A percentile compares a stretch with the other conserved stretches of the same genome.
phyloP scores from a whole-genome alignment of 1,140 invertebrate species.

The Drosophila littoralis region DNA sequence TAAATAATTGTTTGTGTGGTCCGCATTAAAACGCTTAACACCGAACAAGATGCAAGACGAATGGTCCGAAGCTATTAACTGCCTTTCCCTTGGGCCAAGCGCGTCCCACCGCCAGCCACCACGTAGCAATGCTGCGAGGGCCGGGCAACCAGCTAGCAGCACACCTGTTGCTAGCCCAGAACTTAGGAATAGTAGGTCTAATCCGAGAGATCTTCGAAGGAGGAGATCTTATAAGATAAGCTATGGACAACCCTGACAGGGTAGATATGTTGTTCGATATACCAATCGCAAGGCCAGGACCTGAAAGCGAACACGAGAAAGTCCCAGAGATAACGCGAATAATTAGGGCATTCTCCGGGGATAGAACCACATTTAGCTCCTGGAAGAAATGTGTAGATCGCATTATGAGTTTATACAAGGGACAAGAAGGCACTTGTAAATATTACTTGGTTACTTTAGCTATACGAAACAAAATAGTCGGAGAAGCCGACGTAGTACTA shows the following conservation, averaged over 20 bases:
- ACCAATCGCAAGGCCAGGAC: background rate
- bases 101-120: no score
- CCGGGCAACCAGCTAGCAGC: background rate
- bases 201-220: background rate
- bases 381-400: background rate
- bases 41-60: no score
- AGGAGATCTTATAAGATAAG: no score
- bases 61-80: no score
- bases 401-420: background rate
- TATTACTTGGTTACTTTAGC: background rate
- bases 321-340: background rate
- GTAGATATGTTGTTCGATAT: background rate
- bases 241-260: background rate
- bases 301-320: background rate
- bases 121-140: no score
- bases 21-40: no score
- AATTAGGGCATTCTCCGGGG: background rate
- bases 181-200: background rate
- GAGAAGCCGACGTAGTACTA: background rate
- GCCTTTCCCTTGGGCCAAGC: no score
- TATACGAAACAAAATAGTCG: constrained; percentile 1
- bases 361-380: background rate
- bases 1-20: no score
- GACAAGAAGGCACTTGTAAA: background rate
- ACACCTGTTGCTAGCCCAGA: background rate